Conservation (phyloP, 1,140 invertebrate species). For the Drosophila neocordata region DNA sequence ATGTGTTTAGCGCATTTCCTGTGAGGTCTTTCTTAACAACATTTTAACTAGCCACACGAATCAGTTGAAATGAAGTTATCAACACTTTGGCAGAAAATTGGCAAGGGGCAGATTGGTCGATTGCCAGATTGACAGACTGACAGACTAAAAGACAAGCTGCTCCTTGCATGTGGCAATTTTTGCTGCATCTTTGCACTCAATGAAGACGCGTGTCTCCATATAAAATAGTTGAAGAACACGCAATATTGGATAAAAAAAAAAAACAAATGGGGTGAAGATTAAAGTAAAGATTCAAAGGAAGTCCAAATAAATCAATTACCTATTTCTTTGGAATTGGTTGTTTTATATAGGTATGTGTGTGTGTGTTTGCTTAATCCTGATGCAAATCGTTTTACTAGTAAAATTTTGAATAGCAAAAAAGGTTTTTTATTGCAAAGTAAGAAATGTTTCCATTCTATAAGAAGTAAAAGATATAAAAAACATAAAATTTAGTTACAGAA, state of each 20-base stretch:
- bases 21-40: constrained; percentile 53
- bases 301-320: neutral
- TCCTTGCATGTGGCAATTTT: constrained; percentile 29
- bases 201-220: constrained; percentile 25
- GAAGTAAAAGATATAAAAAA: too few species aligned
- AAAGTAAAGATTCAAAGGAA: constrained; percentile 1
- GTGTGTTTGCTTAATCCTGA: too few species aligned
- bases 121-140: neutral
- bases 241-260: constrained; percentile 41
- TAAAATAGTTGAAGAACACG: constrained; percentile 63
- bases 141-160: neutral
- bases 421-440: too few species aligned
- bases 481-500: too few species aligned
- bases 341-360: too few species aligned
- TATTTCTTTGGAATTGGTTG: neutral
- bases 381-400: too few species aligned
- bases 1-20: constrained; percentile 72
- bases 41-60: constrained; percentile 51
- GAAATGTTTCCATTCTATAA: too few species aligned
- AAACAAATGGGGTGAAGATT: neutral
- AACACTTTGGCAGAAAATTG: constrained; percentile 60
- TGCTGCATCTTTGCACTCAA: constrained; percentile 56
- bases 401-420: too few species aligned
- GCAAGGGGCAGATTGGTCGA: constrained; percentile 20
- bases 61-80: constrained; percentile 69